phyloP scores from a whole-genome alignment of 2,888 invertebrate genomes.

The Boloria euphrosyne region DNA sequence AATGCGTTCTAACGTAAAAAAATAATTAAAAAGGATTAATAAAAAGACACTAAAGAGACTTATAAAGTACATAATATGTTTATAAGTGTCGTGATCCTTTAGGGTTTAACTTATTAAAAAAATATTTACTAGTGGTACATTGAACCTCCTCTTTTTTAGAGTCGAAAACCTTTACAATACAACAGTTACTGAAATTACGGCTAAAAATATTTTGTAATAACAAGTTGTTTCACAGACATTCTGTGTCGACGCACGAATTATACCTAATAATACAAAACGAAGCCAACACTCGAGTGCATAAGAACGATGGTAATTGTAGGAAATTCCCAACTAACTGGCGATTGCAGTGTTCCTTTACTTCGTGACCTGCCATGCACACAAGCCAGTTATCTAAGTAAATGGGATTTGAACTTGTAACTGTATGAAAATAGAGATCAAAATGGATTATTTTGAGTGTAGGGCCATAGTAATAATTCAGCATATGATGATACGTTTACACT shows the following conservation, averaged over 20 bases:
- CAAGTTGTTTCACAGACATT: neutral
- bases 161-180: neutral
- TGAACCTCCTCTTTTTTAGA: no score
- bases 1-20: no score
- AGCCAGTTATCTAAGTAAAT: constrained; percentile 16
- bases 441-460: neutral
- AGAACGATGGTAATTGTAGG: constrained; percentile 32
- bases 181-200: neutral
- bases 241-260: constrained; percentile 7
- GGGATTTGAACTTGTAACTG: constrained; percentile 22
- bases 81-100: no score
- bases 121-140: no score
- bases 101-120: no score
- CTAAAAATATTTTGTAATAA: neutral
- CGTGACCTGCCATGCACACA: constrained; percentile 34
- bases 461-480: constrained; percentile 11
- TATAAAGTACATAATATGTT: no score
- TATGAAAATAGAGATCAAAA: constrained; percentile 7
- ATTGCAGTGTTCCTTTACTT: constrained; percentile 27
- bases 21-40: no score
- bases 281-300: constrained; percentile 25
- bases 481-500: constrained; percentile 4
- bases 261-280: constrained; percentile 15
- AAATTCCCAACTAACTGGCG: constrained; percentile 36
- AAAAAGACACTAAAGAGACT: no score